phyloP scores from a whole-genome alignment of 2,113 vertebrate species.

The Xiphias gladius region DNA sequence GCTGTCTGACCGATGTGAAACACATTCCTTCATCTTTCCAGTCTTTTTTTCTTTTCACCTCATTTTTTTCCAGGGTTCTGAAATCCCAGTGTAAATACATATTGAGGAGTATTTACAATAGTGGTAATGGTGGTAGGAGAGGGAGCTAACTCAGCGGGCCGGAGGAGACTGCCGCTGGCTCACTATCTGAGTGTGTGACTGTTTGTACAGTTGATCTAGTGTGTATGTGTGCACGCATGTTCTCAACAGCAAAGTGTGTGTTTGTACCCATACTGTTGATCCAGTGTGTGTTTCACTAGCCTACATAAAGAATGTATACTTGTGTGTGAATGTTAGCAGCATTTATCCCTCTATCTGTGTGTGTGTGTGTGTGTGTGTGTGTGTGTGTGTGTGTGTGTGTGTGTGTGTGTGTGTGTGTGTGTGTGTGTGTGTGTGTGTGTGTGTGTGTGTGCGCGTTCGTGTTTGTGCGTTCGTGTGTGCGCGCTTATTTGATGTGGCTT shows the following conservation, averaged over 20 bases:
- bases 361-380: constrained; percentile 13
- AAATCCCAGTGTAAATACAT: constrained; percentile 75
- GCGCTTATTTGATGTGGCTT: constrained; percentile 76
- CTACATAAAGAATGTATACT: constrained; percentile 16
- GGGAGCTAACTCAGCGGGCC: constrained; percentile 66
- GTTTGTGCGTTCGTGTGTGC: too few relatives aligned
- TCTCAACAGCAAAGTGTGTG: constrained; percentile 23
- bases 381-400: constrained; percentile 12
- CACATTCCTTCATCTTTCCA: constrained; percentile 75
- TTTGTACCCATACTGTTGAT: constrained; percentile 33
- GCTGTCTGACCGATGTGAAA: constrained; percentile 63
- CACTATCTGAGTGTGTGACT: constrained; percentile 42
- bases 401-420: constrained; percentile 20
- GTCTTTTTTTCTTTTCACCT: constrained; percentile 54
- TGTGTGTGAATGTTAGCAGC: constrained; percentile 36
- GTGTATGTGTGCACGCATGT: constrained; percentile 25
- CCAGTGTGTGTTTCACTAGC: constrained; percentile 33
- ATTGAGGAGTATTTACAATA: constrained; percentile 79
- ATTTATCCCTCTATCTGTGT: constrained; percentile 32
- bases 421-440: constrained; percentile 7
- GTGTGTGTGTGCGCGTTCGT: constrained; percentile 27
- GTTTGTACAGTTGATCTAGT: constrained; percentile 57
- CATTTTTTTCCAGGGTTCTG: constrained; percentile 61
- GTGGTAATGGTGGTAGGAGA: constrained; percentile 74
- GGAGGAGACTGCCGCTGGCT: constrained; percentile 55